These are phyloP conservation scores for Dermatemys mawii DNA, from an alignment of 2,113 vertebrate species.

Conservation along the genomic window DNA sequence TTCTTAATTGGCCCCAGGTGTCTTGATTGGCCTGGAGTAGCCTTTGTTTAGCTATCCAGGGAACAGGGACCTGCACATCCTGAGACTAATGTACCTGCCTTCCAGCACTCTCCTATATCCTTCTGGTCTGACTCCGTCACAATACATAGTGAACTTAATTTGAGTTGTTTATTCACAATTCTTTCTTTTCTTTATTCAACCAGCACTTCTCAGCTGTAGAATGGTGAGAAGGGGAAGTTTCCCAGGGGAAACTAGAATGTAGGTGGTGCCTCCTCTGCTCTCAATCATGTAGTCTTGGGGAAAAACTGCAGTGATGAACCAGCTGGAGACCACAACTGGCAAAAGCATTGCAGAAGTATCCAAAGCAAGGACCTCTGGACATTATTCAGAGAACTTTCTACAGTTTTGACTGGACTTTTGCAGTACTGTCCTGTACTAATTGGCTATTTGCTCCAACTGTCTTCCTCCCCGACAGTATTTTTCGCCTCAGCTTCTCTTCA, in stretches of 20 bases:
- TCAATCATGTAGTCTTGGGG: neutral
- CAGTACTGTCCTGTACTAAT: neutral
- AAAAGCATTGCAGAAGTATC: neutral
- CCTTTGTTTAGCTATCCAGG: too few species aligned
- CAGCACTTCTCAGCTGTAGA: neutral
- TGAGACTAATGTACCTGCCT: too few species aligned
- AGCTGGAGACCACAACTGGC: too few species aligned
- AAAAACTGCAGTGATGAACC: neutral
- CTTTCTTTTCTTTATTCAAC: too few species aligned
- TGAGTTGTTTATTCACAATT: neutral
- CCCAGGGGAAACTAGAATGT: neutral
- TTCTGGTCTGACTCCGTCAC: too few species aligned
- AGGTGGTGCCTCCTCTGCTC: neutral
- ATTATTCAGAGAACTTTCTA: neutral
- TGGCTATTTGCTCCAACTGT: neutral
- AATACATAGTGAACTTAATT: neutral
- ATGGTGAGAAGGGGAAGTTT: neutral
- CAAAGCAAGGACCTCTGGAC: fast-evolving
- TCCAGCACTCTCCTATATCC: too few species aligned
- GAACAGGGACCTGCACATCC: too few species aligned
- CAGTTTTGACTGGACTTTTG: fast-evolving
- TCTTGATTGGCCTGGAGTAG: too few species aligned
- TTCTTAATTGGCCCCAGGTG: too few species aligned
- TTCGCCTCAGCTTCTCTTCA: neutral
- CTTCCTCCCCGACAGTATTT: neutral